These are phyloP conservation scores for Odocoileus virginianus DNA, from an alignment of 2,113 vertebrate genomes.

Conservation along the genomic window DNA sequence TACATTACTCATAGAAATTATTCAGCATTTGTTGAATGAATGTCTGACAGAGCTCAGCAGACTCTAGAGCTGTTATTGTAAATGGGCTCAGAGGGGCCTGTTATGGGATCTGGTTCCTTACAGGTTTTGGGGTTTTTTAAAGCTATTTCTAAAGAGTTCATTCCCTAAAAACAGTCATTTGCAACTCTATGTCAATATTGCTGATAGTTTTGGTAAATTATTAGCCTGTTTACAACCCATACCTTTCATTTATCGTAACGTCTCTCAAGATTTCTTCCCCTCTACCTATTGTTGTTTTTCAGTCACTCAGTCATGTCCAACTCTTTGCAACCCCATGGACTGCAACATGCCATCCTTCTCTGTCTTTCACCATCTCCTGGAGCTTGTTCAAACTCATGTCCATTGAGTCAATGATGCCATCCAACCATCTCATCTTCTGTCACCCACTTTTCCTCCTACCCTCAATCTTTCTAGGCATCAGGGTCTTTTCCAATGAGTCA, in stretches of 20 bases:
- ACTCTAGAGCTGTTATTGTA: not conserved
- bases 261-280: not conserved
- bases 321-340: too few species aligned
- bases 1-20: not conserved
- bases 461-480: too few species aligned
- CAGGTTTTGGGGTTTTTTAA: not conserved
- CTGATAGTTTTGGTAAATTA: not conserved
- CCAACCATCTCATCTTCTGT: too few species aligned
- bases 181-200: not conserved
- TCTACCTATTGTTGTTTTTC: not conserved
- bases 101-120: not conserved
- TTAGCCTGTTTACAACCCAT: not conserved
- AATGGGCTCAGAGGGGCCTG: not conserved
- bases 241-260: not conserved
- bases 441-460: too few species aligned
- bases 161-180: not conserved
- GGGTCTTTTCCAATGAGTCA: too few species aligned
- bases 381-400: too few species aligned
- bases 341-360: too few species aligned
- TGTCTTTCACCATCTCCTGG: too few species aligned
- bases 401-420: too few species aligned
- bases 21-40: constrained; percentile 1
- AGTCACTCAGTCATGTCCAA: too few species aligned
- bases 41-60: not conserved
- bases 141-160: not conserved